These are phyloP conservation scores for Lanius ludovicianus DNA, from an alignment of 2,113 vertebrate genomes.

Conservation along the genomic window DNA sequence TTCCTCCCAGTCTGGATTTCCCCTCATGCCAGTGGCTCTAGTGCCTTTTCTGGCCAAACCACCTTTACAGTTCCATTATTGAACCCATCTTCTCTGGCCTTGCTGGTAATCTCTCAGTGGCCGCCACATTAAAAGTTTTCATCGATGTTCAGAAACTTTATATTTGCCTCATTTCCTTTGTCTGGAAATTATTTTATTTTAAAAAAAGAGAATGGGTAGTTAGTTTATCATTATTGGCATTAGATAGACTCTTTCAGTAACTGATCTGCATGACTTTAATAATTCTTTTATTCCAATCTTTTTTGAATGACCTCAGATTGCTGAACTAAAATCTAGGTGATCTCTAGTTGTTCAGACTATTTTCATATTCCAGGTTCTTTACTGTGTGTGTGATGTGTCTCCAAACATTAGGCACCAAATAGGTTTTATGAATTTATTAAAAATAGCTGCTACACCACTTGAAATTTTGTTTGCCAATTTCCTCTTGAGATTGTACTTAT, in stretches of 20 bases:
- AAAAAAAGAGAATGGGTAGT: background rate
- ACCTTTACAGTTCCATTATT: background rate
- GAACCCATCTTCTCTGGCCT: background rate
- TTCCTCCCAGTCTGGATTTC: background rate
- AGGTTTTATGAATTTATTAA: background rate
- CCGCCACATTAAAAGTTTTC: background rate
- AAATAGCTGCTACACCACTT: background rate
- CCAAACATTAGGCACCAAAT: background rate
- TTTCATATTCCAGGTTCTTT: background rate
- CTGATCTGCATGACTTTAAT: background rate
- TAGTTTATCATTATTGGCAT: background rate
- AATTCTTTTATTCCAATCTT: background rate
- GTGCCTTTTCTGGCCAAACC: background rate
- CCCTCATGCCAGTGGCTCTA: background rate
- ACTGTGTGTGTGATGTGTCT: background rate
- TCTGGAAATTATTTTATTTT: background rate
- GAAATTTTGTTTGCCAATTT: background rate
- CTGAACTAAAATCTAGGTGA: background rate
- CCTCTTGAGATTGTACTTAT: background rate
- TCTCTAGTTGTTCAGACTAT: background rate
- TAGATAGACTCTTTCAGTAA: background rate
- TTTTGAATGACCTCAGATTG: background rate
- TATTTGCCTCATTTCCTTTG: background rate
- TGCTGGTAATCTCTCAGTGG: background rate
- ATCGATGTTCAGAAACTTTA: background rate